These are phyloP conservation scores for Drosophila subquinaria DNA, from an alignment of 2,888 invertebrate species.

Conservation along the genomic window DNA sequence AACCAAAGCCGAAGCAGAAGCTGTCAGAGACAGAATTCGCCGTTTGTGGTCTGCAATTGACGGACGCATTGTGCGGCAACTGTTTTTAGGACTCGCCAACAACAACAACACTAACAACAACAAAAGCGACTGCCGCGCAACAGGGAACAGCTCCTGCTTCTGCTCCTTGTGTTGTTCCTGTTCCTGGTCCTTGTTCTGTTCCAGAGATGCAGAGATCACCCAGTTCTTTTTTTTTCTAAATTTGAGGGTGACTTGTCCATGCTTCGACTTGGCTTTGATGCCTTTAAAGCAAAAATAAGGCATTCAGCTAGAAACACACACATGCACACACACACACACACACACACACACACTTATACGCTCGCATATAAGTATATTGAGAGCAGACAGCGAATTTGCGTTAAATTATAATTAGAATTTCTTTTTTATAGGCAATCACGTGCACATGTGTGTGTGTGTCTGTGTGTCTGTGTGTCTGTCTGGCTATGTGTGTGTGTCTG, in stretches of 20 bases:
- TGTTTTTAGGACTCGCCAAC: slow-evolving; percentile 75
- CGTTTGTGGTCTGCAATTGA: slow-evolving; percentile 83
- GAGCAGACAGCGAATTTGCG: slow-evolving; percentile 72
- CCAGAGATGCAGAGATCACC: slow-evolving; percentile 40
- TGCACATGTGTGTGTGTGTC: slow-evolving; percentile 46
- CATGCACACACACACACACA: slow-evolving; percentile 12
- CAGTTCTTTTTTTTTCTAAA: slow-evolving; percentile 3
- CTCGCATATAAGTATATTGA: slow-evolving; percentile 8
- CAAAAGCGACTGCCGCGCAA: slow-evolving; percentile 67
- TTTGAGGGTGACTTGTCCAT: slow-evolving; percentile 63
- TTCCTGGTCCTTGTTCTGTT: background rate
- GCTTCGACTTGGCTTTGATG: slow-evolving; percentile 47
- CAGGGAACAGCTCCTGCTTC: slow-evolving; percentile 55
- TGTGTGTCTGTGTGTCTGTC: background rate
- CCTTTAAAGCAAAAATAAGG: slow-evolving; percentile 68
- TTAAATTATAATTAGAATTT: slow-evolving; percentile 83
- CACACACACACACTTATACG: slow-evolving; percentile 16
- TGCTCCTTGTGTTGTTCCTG: background rate
- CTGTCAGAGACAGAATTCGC: slow-evolving; percentile 83
- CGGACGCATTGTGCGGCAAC: slow-evolving; percentile 82
- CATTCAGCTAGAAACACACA: slow-evolving; percentile 59
- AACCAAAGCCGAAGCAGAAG: slow-evolving; percentile 37
- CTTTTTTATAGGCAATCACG: slow-evolving; percentile 82
- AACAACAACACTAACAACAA: slow-evolving; percentile 40
- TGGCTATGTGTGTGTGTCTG: slow-evolving; percentile 25